Base-by-base conservation (phyloP, 2,113 vertebrate genomes). In the Ancistrus triradiatus region DNA sequence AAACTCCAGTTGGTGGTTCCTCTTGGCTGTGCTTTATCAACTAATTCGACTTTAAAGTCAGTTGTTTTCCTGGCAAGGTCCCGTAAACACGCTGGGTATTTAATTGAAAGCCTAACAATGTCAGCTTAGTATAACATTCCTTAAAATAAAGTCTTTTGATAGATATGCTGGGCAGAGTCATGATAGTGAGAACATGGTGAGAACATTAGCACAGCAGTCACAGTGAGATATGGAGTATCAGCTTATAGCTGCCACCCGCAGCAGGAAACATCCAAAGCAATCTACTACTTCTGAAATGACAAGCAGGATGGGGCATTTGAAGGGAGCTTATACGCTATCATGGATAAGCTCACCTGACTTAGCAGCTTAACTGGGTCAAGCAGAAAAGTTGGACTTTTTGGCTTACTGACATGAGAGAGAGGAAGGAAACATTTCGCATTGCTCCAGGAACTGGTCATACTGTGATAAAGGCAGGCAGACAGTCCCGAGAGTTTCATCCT, bases 341-440 rank as follows among this genome's bases (percentile, higher is more conserved):
- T 46, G 10, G 27, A 46, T 63, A 68, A 59, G 48, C 65, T 64
- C 31, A 59, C 40, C 52, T 72, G 70, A 57, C 22, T 35, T 28
- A 63, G 53, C 37, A 24, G 33, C 24, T 37, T 64, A 73, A 73
- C 52, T 68, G 48, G 70, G 70, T 68, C 59, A 63, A 48, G 18
- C 31, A 19, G 33, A 19, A 55, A 64, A 59, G 60, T 52, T 52
- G 31, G 28, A 68, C 6, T 68, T 64, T 24, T 24, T 63, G 59
- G 47, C 17, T 59, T 60, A 63, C 43, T 10, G 21, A 19, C 22
- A 63, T 40, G 8, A 17, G 10, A 44, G 18, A 31, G 17, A 35
- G 48, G 18, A 21, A 22, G 38, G 19, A 49, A 55, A 37, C 15
- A 28, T 57, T 50, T 18, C 19, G 19, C 63, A 52, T 48, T 71